Evolutionary conservation across 1,140 invertebrate species (phyloP).

Genomic region (Hetaerina americana): DNA sequence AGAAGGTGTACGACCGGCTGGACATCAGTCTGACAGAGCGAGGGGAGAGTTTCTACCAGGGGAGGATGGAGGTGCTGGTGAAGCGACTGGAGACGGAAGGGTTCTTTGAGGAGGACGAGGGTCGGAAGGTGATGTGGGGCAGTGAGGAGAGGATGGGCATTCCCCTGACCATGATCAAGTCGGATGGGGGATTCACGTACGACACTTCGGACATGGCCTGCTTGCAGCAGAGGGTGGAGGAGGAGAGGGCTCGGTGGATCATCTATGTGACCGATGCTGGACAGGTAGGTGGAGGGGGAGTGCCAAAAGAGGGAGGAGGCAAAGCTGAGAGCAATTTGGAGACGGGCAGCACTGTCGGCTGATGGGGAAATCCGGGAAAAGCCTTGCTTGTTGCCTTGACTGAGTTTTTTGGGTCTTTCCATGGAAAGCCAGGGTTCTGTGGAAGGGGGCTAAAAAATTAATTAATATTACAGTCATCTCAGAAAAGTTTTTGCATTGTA

Average conservation of each 20-base stretch:
- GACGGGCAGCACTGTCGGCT: no score
- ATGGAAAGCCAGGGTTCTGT: no score
- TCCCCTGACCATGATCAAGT: constrained; percentile 92
- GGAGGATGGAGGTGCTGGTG: constrained; percentile 73
- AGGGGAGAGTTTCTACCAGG: constrained; percentile 98
- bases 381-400: no score
- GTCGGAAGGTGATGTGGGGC: constrained; percentile 86
- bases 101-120: constrained; percentile 76
- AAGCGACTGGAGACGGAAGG: constrained; percentile 58
- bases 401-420: no score
- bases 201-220: constrained; percentile 97
- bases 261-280: constrained; percentile 95
- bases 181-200: constrained; percentile 97
- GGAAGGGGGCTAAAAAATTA: no score
- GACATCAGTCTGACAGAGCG: constrained; percentile 63
- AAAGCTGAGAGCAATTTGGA: no score
- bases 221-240: constrained; percentile 73
- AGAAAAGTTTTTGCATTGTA: no score
- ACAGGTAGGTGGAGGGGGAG: no score
- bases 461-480: no score
- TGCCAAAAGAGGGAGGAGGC: no score
- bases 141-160: constrained; percentile 33
- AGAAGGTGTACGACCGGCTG: constrained; percentile 66
- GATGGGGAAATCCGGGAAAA: no score
- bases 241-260: constrained; percentile 81